These are phyloP conservation scores for Melanotus villosus DNA, from an alignment of 2,888 invertebrate genomes.

Conservation along the genomic window DNA sequence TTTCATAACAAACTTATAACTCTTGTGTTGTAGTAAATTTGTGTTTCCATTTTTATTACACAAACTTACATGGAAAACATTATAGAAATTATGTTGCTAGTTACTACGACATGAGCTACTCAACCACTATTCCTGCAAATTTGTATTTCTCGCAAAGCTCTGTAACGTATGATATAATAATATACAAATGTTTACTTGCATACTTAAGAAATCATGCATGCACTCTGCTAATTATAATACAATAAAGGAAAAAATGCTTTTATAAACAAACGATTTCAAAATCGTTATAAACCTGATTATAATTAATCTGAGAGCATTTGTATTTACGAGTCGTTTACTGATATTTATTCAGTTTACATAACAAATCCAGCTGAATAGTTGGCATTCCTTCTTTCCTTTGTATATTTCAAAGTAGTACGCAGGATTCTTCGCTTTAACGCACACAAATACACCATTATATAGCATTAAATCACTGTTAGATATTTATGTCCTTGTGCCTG, in stretches of 20 bases:
- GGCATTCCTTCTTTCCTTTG: conserved; percentile 30
- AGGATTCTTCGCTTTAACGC: conserved; percentile 40
- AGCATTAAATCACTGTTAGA: conserved; percentile 58
- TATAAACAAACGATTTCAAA: conserved; percentile 11
- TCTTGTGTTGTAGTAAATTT: no score
- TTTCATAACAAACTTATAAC: no score
- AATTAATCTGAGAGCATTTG: conserved; percentile 24
- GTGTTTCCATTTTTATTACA: no score
- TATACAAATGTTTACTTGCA: background rate
- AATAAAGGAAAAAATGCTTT: conserved; percentile 3
- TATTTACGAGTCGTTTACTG: conserved; percentile 29
- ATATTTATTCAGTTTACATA: conserved; percentile 39
- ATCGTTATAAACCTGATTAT: conserved; percentile 25
- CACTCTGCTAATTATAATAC: conserved; percentile 17
- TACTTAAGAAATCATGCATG: conserved; percentile 10
- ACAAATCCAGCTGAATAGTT: conserved; percentile 36
- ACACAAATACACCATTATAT: conserved; percentile 42
- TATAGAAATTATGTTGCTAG: no score
- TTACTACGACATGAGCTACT: no score
- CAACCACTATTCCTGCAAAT: no score
- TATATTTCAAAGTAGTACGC: conserved; percentile 38
- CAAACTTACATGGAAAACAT: no score
- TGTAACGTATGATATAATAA: background rate
- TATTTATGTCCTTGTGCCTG: conserved; percentile 59
- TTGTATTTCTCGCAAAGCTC: no score